Evolutionary conservation across 2,797 vertebrate species (phyloP), one percentile per base, ranked within the genome.

Genomic region (Neostethus bicornis): DNA sequence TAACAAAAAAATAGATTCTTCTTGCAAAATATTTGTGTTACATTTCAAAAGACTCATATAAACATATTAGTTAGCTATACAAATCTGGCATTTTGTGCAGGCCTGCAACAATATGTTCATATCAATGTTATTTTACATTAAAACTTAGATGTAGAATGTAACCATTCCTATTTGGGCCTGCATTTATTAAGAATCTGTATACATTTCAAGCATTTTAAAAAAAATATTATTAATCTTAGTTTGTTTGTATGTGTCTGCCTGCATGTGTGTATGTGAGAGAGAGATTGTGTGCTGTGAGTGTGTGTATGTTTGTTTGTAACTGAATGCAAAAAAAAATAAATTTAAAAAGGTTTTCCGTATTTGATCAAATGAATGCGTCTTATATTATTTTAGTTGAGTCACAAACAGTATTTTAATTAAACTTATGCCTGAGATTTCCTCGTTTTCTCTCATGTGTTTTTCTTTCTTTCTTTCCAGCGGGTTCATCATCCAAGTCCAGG

Each of bases 401-500:
- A 23, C 9, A 28, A 28, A 5, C 8, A 9, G 7, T 31, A 4
- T 31, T 13, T 4, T 13, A 5, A n/a, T n/a, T n/a, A n/a, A n/a
- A n/a, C 29, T 13, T 8, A 6, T 25, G 4, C 2, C 29, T 4
- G 29, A 12, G 29, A 12, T 14, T 4, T 35, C 4, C 16, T 17
- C 29, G 17, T 6, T 39, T 16, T 14, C 6, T 4, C 23, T 13
- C 21, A 3, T 37, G 3, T 11, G 19, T 5, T 25, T 19, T 41
- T 0, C 4, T 9, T n/a, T 10, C 14, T 7, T 12, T 19, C 19
- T 31, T 3, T 10, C n/a, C 4, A 49, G 54, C 92, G 91, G 90
- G 93, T 90, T 90, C 95, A 81, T 92, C 94, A 68, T 92, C 93
- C 87, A 92, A 95, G 86, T 96, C 96, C 75, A 94, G 97, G 87